Conservation (phyloP, 2,797 vertebrate species). For the Mareca penelope region DNA sequence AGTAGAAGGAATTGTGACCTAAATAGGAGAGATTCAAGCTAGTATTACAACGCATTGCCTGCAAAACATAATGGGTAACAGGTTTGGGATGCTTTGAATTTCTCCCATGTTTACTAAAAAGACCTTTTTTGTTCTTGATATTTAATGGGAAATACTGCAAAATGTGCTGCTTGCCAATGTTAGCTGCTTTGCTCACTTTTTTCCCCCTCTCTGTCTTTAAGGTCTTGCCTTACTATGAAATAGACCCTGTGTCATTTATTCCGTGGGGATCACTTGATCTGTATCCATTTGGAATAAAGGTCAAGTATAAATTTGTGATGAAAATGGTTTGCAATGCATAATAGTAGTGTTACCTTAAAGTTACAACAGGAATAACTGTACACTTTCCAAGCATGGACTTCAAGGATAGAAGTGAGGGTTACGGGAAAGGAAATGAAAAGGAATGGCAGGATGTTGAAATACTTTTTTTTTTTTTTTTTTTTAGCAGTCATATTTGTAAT, state of each 20-base stretch:
- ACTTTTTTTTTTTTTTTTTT: neutral
- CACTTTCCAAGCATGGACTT: no score
- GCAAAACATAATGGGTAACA: constrained; percentile 9
- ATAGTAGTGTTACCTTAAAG: neutral
- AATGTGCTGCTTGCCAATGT: neutral
- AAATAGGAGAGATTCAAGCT: constrained; percentile 28
- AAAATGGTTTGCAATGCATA: neutral
- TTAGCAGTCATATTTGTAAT: neutral
- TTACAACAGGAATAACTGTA: neutral
- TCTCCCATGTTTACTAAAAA: neutral
- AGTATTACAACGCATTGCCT: neutral
- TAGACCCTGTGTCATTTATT: fast-evolving
- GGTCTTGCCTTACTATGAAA: neutral
- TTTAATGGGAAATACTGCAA: neutral
- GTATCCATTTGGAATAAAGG: neutral
- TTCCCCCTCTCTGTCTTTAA: neutral
- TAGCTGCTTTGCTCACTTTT: neutral
- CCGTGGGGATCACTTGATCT: neutral
- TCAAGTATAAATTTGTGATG: neutral
- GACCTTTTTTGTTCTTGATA: neutral
- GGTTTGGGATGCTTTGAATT: constrained; percentile 36
- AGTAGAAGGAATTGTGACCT: constrained; percentile 33
- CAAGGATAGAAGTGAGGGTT: neutral
- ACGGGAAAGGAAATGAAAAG: constrained; percentile 4
- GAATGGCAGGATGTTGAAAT: constrained; percentile 39